Evolutionary conservation across 1,140 invertebrate species (phyloP).

Genomic region (Argopecten irradians): DNA sequence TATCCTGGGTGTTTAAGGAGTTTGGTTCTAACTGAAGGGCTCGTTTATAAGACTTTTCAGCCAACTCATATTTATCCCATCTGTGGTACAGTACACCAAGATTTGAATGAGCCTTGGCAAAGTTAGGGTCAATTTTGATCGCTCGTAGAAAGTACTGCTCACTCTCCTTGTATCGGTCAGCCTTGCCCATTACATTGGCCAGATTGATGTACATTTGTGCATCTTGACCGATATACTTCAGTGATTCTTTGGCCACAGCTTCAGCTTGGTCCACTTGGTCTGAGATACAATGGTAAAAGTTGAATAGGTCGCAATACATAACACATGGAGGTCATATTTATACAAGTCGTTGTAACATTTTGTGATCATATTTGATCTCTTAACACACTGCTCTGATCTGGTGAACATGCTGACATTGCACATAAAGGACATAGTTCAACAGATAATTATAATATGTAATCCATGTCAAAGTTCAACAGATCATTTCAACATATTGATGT

Average conservation of each 20-base stretch:
- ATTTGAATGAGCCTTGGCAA: constrained; percentile 81
- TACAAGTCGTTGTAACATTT: too few species aligned
- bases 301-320: background rate
- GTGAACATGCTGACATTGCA: background rate
- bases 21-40: constrained; percentile 85
- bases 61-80: constrained; percentile 88
- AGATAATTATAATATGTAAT: background rate
- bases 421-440: background rate
- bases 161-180: constrained; percentile 85
- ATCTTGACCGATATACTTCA: constrained; percentile 84
- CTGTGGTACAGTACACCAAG: constrained; percentile 94
- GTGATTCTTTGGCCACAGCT: constrained; percentile 82
- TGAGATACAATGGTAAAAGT: constrained; percentile 64
- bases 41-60: constrained; percentile 85
- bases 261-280: constrained; percentile 84
- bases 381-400: too few species aligned
- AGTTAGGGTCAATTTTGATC: constrained; percentile 88
- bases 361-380: too few species aligned
- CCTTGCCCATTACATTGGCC: constrained; percentile 92
- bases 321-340: background rate
- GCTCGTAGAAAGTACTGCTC: constrained; percentile 85
- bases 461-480: background rate
- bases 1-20: constrained; percentile 76
- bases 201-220: constrained; percentile 87
- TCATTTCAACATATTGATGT: background rate